These are phyloP conservation scores for Ciconia stormi DNA, from an alignment of 2,113 vertebrate species.

Conservation along the genomic window DNA sequence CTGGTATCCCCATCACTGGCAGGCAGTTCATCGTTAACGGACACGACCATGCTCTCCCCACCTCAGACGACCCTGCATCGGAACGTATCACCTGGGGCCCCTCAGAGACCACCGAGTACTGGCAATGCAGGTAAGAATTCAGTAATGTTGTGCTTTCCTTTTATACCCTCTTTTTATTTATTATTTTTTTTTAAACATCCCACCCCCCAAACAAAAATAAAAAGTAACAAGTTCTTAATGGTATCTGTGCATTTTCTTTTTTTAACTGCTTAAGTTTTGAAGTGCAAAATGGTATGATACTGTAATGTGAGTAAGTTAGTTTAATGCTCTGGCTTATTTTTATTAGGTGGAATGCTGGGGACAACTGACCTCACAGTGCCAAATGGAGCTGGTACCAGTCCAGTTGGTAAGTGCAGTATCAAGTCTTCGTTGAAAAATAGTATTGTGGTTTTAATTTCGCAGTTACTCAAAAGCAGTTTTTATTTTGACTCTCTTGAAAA, in stretches of 20 bases:
- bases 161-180: too few species aligned
- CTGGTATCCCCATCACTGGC: constrained; percentile 88
- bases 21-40: constrained; percentile 85
- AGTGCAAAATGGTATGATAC: rapidly evolving
- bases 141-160: background rate
- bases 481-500: background rate
- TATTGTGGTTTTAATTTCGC: background rate
- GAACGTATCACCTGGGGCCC: constrained; percentile 87
- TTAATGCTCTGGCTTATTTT: background rate
- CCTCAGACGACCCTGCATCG: constrained; percentile 89
- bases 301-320: background rate
- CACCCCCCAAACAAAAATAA: too few species aligned
- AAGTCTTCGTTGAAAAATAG: background rate
- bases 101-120: constrained; percentile 91
- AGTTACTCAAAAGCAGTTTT: background rate
- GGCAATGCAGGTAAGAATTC: constrained; percentile 83
- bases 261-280: background rate
- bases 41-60: constrained; percentile 92
- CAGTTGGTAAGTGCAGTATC: constrained; percentile 80
- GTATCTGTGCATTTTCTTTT: background rate
- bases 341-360: constrained; percentile 87
- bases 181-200: too few species aligned
- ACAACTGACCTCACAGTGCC: constrained; percentile 86
- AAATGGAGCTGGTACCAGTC: constrained; percentile 88
- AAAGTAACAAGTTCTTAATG: rapidly evolving